Evolutionary conservation across 2,888 invertebrate species (phyloP).

Genomic region (Eristalis intricaria): DNA sequence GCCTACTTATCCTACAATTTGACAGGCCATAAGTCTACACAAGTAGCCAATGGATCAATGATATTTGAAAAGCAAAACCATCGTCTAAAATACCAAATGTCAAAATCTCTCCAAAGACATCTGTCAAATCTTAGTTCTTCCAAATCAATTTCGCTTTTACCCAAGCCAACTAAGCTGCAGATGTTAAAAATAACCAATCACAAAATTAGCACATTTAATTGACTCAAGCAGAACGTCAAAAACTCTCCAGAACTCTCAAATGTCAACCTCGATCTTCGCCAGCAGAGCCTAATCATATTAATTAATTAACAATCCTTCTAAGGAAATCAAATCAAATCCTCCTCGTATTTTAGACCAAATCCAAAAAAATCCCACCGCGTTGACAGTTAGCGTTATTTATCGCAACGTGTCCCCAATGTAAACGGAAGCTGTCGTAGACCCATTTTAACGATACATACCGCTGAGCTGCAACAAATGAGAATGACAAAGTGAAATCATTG

Average conservation of each 20-base stretch:
- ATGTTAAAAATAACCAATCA: too few relatives aligned
- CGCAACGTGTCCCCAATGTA: background rate
- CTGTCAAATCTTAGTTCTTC: too few relatives aligned
- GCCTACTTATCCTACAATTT: background rate
- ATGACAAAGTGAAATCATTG: constrained; percentile 59
- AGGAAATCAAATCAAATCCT: background rate
- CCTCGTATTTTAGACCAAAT: constrained; percentile 25
- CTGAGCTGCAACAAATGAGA: background rate
- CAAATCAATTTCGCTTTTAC: too few relatives aligned
- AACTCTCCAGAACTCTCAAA: background rate
- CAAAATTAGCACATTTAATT: too few relatives aligned
- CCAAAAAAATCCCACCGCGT: background rate
- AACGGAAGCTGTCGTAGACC: background rate
- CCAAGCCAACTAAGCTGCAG: too few relatives aligned
- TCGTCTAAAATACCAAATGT: constrained; percentile 22
- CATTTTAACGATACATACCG: background rate
- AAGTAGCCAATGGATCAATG: background rate
- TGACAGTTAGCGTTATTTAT: constrained; percentile 56
- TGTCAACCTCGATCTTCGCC: background rate
- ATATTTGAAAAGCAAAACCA: background rate
- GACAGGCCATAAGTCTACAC: background rate
- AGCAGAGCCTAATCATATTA: background rate
- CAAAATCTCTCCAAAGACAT: constrained; percentile 11
- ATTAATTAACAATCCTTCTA: constrained; percentile 12
- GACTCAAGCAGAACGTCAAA: background rate